Evolutionary conservation across 2,797 vertebrate species (phyloP).

Genomic region (Manis pentadactyla): DNA sequence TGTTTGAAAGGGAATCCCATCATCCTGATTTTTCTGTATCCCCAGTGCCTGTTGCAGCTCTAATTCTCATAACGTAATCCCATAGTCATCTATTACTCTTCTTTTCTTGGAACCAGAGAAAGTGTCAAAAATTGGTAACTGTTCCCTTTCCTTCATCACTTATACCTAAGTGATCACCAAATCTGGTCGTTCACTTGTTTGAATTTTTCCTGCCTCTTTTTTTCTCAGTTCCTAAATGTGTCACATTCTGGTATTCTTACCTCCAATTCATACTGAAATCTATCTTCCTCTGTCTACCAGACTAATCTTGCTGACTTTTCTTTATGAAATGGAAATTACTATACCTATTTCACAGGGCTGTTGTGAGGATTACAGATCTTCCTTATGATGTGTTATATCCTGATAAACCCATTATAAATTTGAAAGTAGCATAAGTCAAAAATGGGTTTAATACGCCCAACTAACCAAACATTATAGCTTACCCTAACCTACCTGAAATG

Average conservation of each 20-base stretch:
- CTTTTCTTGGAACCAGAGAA: not conserved
- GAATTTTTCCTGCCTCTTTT: constrained; percentile 4
- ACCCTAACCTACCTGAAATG: not conserved
- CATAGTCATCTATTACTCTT: not conserved
- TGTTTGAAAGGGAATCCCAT: not conserved
- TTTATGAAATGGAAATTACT: not conserved
- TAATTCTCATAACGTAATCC: not conserved
- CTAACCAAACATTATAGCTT: not conserved
- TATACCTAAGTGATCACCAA: not conserved
- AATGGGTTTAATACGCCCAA: not conserved
- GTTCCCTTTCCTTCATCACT: not conserved
- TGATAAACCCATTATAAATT: not conserved
- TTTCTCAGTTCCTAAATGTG: not conserved
- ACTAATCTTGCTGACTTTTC: not conserved
- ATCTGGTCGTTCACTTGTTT: not conserved
- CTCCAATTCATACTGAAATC: not conserved
- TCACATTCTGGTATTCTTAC: not conserved
- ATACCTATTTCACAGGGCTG: not conserved
- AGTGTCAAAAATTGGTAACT: not conserved
- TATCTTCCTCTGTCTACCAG: not conserved
- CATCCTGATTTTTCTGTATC: constrained; percentile 1
- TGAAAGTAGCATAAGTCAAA: not conserved
- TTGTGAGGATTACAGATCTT: not conserved
- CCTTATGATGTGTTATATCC: not conserved
- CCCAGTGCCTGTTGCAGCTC: not conserved